A percentile compares a stretch with the other conserved stretches of the same genome.
Conservation (phyloP, 2,797 vertebrate species). For the Poecilia picta region DNA sequence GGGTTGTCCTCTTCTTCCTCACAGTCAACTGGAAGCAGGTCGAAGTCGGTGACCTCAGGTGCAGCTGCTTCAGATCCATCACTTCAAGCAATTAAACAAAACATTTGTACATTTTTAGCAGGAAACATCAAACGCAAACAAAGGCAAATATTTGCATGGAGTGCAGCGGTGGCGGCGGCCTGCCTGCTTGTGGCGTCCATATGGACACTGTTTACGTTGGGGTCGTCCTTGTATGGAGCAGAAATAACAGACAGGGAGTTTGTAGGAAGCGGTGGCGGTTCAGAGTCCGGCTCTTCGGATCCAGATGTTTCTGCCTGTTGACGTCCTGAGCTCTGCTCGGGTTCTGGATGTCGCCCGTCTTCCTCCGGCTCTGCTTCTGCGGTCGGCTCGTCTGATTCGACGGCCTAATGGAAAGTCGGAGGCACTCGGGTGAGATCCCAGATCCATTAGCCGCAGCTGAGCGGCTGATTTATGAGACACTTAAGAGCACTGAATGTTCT, state of each 20-base stretch:
- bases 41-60: conserved; percentile 36
- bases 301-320: conserved; percentile 22
- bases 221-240: conserved; percentile 31
- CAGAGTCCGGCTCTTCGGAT: conserved; percentile 40
- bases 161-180: neutral
- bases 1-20: conserved; percentile 62
- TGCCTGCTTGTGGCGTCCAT: conserved; percentile 47
- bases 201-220: conserved; percentile 19
- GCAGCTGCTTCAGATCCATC: conserved; percentile 30
- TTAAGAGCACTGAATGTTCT: conserved; percentile 32
- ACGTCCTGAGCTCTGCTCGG: conserved; percentile 37
- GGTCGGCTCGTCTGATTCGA: conserved; percentile 25
- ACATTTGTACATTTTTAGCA: neutral
- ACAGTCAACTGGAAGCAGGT: conserved; percentile 61
- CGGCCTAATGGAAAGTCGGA: conserved; percentile 45
- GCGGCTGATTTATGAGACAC: conserved; percentile 23
- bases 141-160: neutral
- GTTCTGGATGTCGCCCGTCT: conserved; percentile 18
- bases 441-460: conserved; percentile 27
- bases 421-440: neutral
- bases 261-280: conserved; percentile 19
- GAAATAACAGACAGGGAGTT: conserved; percentile 17
- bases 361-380: conserved; percentile 32
- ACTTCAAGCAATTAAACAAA: conserved; percentile 44
- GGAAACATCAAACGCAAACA: neutral